These are phyloP conservation scores for Lytechinus variegatus DNA, from an alignment of 35 echinoderm and acorn worm genomes.

Conservation along the genomic window DNA sequence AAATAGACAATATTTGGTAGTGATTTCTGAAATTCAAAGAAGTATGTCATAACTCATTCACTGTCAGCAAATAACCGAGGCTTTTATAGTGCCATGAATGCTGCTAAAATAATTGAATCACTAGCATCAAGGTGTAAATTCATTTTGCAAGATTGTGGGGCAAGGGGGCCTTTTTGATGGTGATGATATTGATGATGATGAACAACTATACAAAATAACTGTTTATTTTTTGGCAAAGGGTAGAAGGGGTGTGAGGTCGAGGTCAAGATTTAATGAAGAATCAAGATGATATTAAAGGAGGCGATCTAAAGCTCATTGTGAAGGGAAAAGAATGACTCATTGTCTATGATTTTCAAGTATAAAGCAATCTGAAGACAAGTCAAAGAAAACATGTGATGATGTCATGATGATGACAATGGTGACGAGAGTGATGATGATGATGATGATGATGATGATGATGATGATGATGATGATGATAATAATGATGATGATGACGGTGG, in stretches of 20 bases:
- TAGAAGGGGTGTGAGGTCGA: not conserved
- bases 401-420: no score
- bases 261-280: not conserved
- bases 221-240: not conserved
- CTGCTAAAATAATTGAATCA: slow-evolving; percentile 6
- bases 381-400: not conserved
- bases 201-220: not conserved
- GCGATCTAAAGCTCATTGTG: not conserved
- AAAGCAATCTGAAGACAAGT: not conserved
- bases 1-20: no score
- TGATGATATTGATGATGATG: not conserved
- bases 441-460: no score
- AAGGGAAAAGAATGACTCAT: not conserved
- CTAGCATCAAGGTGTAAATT: not conserved
- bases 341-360: not conserved
- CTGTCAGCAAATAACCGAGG: not conserved
- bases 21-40: no score
- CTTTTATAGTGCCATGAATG: not conserved
- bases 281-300: not conserved
- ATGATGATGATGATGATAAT: no score
- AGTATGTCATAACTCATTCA: not conserved
- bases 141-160: not conserved
- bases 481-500: no score
- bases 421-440: no score
- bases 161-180: not conserved